These are phyloP conservation scores for Tachina fera DNA, from an alignment of 2,888 invertebrate genomes.

Conservation along the genomic window DNA sequence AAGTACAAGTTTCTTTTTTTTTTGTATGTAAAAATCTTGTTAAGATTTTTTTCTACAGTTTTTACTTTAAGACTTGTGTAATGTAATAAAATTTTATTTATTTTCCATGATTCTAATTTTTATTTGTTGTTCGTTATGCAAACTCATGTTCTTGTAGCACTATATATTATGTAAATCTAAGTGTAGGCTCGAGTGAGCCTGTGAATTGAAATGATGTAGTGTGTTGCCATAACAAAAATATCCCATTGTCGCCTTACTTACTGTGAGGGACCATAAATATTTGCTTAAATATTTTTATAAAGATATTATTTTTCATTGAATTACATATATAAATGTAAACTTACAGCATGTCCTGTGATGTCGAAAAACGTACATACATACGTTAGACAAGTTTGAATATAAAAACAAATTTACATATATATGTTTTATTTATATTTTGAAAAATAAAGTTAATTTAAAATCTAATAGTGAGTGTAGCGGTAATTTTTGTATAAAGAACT, in stretches of 20 bases:
- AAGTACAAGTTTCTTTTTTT: constrained; percentile 48
- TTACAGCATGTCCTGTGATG: too few species aligned
- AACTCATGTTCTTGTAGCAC: constrained; percentile 18
- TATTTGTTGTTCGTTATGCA: constrained; percentile 34
- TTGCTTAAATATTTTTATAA: not conserved
- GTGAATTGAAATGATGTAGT: not conserved
- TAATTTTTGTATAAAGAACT: too few species aligned
- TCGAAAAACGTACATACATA: too few species aligned
- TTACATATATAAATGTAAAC: too few species aligned
- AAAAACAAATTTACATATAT: too few species aligned
- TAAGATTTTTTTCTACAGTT: constrained; percentile 20
- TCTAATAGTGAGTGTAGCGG: too few species aligned
- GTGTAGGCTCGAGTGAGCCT: not conserved
- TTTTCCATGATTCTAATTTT: constrained; percentile 63
- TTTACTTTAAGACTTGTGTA: constrained; percentile 22
- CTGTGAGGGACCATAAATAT: not conserved
- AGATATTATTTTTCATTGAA: not conserved
- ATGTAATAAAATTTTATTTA: constrained; percentile 67
- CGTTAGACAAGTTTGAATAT: too few species aligned
- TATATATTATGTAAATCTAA: not conserved
- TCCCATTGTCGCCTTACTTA: not conserved
- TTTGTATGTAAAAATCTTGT: constrained; percentile 29
- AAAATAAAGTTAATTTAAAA: too few species aligned
- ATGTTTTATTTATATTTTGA: too few species aligned
- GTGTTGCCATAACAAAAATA: not conserved